These are phyloP conservation scores for Dynastes tityus DNA, from an alignment of 2,888 invertebrate genomes.

Conservation along the genomic window DNA sequence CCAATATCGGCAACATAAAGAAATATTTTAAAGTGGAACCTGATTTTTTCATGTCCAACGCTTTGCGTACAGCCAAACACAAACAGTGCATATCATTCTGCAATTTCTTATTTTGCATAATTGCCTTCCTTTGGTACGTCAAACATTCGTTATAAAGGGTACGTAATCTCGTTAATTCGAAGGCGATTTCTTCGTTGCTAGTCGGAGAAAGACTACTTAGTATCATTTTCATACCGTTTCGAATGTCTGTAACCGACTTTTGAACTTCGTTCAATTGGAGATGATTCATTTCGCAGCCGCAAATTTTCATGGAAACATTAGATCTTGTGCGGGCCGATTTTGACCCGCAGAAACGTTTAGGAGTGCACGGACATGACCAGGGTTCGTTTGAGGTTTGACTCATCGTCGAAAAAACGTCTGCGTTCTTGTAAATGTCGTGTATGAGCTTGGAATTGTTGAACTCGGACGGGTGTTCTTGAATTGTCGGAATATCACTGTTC, in stretches of 20 bases:
- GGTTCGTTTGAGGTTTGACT: conserved; percentile 35
- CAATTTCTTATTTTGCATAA: conserved; percentile 38
- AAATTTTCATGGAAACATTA: conserved; percentile 18
- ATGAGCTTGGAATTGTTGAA: conserved; percentile 20
- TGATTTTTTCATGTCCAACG: conserved; percentile 25
- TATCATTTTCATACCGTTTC: conserved; percentile 39
- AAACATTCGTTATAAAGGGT: conserved; percentile 24
- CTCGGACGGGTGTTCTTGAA: not conserved
- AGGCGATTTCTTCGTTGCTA: conserved; percentile 24
- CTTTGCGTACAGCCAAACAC: conserved; percentile 19
- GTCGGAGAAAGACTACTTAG: conserved; percentile 21
- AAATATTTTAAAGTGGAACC: conserved; percentile 39
- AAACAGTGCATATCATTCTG: conserved; percentile 35
- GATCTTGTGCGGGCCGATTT: conserved; percentile 26
- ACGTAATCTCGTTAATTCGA: conserved; percentile 20
- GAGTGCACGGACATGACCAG: conserved; percentile 25
- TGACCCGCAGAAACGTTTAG: not conserved
- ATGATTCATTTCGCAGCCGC: conserved; percentile 39
- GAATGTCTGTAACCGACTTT: conserved; percentile 36
- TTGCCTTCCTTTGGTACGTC: conserved; percentile 24
- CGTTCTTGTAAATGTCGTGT: conserved; percentile 39
- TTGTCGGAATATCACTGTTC: not conserved
- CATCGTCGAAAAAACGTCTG: conserved; percentile 22
- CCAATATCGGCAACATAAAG: conserved; percentile 39
- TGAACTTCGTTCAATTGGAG: conserved; percentile 40